Percentiles rank a stretch among this genome's conserved stretches.
These are phyloP conservation scores for Aricia artaxerxes DNA, from an alignment of 2,888 invertebrate genomes.

Conservation along the genomic window DNA sequence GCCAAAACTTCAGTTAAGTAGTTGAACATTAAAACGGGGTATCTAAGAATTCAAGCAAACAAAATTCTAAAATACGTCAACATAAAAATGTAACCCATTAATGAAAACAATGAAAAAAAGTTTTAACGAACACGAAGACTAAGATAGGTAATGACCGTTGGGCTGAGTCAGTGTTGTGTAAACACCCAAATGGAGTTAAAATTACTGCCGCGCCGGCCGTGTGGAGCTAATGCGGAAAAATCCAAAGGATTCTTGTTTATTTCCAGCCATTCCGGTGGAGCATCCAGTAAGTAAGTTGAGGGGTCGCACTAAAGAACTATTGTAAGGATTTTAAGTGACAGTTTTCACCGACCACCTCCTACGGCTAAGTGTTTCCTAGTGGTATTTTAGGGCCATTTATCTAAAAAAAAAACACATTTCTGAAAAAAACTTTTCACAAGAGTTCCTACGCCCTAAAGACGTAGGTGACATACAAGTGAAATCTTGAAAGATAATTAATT, in stretches of 20 bases:
- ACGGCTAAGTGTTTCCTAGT: no score
- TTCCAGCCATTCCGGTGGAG: constrained; percentile 47
- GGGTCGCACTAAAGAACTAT: constrained; percentile 55
- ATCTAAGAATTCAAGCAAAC: neutral
- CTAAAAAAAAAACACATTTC: no score
- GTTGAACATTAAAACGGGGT: no score
- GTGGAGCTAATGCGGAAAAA: constrained; percentile 43
- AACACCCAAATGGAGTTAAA: constrained; percentile 42
- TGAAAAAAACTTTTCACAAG: no score
- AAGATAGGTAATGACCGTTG: constrained; percentile 38
- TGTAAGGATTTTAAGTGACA: neutral
- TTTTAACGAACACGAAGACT: constrained; percentile 31
- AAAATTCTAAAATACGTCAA: neutral
- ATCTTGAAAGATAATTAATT: no score
- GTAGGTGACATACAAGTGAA: no score
- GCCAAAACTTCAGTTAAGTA: no score
- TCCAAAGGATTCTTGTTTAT: constrained; percentile 61
- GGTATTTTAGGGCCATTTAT: no score
- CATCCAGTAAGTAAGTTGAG: constrained; percentile 48
- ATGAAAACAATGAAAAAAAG: neutral
- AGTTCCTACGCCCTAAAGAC: no score
- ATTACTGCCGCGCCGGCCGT: constrained; percentile 35
- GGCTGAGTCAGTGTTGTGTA: constrained; percentile 40
- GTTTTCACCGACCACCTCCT: no score
- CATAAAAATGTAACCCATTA: neutral